Conservation (phyloP, 92 coral and sea anemone species). For the Metridium senile region DNA sequence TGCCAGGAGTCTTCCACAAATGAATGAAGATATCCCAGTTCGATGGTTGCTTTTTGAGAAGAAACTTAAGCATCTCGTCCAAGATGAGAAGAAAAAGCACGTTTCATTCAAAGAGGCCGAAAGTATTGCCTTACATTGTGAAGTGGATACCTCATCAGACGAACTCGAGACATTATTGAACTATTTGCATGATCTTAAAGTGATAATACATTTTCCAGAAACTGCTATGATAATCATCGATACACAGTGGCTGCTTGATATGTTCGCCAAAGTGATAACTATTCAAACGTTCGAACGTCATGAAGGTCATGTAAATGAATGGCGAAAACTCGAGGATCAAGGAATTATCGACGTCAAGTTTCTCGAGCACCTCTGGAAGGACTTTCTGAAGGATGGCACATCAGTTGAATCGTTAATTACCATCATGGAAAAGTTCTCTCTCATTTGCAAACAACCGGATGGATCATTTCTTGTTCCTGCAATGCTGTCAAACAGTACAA, state of each 20-base stretch:
- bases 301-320: background rate
- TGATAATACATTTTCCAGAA: constrained; percentile 49
- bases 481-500: constrained; percentile 27
- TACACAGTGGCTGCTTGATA: constrained; percentile 62
- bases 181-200: constrained; percentile 56
- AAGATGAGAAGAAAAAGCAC: constrained; percentile 1
- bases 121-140: constrained; percentile 13
- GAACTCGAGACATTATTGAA: constrained; percentile 36
- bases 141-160: background rate
- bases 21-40: constrained; percentile 12
- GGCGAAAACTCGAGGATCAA: constrained; percentile 41
- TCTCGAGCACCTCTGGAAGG: constrained; percentile 20
- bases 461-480: constrained; percentile 46
- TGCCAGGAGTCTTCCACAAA: constrained; percentile 20
- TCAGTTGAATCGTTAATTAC: constrained; percentile 9
- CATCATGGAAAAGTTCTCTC: constrained; percentile 47
- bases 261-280: constrained; percentile 55
- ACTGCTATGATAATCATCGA: constrained; percentile 48
- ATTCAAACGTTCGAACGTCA: constrained; percentile 30
- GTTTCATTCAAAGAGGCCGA: constrained; percentile 22
- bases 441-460: constrained; percentile 31
- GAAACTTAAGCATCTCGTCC: background rate
- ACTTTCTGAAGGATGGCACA: constrained; percentile 11
- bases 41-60: constrained; percentile 45
- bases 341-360: constrained; percentile 32